A percentile compares a stretch with the other conserved stretches of the same genome.
Conservation (phyloP, 2,888 invertebrate species). For the Clusia tigrina region DNA sequence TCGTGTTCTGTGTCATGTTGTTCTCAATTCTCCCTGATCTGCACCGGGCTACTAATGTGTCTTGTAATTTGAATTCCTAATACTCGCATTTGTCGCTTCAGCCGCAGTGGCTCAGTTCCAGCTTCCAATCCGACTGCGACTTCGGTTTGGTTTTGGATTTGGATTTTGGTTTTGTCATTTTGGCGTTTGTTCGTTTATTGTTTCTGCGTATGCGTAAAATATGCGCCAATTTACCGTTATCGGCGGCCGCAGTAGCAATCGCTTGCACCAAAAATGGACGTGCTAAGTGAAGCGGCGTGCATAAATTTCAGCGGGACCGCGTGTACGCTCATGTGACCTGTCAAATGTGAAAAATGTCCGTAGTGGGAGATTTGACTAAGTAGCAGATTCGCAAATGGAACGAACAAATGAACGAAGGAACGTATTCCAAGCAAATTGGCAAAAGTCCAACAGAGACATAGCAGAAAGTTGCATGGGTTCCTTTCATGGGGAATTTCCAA, state of each 20-base stretch:
- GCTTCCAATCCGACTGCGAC: not conserved
- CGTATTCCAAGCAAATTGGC: no score
- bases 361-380: no score
- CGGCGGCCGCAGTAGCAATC: slow-evolving; percentile 25
- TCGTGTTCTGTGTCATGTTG: not conserved
- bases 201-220: slow-evolving; percentile 47
- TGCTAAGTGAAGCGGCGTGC: no score
- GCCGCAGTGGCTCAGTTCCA: not conserved
- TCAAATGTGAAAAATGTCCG: no score
- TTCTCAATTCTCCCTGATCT: not conserved
- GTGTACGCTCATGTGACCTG: no score
- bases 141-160: no score
- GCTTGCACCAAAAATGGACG: not conserved
- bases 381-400: no score
- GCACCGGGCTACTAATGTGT: slow-evolving; percentile 30
- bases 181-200: slow-evolving; percentile 23
- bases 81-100: slow-evolving; percentile 19
- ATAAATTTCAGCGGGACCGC: not conserved
- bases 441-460: no score
- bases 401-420: no score
- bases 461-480: no score
- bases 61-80: slow-evolving; percentile 36
- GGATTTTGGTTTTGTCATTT: no score
- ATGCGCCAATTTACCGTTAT: slow-evolving; percentile 54
- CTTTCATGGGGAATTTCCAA: no score